Evolutionary conservation across 2,888 invertebrate species (phyloP), one percentile per base, ranked within the genome.

Genomic region (Salticus scenicus): DNA sequence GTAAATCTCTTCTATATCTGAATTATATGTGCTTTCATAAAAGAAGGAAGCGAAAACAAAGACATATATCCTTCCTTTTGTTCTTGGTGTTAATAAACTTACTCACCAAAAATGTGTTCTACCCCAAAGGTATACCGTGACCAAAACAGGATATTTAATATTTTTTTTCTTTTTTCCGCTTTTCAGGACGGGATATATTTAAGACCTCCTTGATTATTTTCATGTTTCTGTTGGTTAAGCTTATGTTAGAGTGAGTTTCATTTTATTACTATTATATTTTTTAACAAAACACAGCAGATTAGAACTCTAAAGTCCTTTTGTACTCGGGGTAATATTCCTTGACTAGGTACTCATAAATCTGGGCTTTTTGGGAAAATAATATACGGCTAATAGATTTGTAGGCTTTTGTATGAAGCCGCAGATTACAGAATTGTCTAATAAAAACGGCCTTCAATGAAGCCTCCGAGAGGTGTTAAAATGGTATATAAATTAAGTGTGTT

Each of bases 101-200:
- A 33, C 20, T 33, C 67, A 67, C 33, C 31, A 20, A 67, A 1
- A 33, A 37, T 20, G 33, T 31, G 8, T 67, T 20, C 5, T 33
- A 20, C 31, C 75, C 41, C n/a, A 14, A 37, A 71, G 71, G 47
- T 10, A 51, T 63, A 27, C 76, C 82, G 76, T 76, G 82, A 83
- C 76, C 51, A 47, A 42, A 70, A 75, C 41, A 70, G 70, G 70
- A 74, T 82, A 82, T 28, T 42, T 70, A 10, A 28, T 20, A 14
- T 12, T 69, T 37, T 69, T 64, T 47, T 47, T 47, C 1, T 57
- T 63, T 24, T 31, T 10, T 37, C 37, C 4, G 10, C 57, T 74
- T 47, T 72, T 80, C 63, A 24, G 33, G 67, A 12, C 47, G 64
- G 72, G 66, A 79, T 79, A 79, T 72, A 42, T 79, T 72, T 66